Evolutionary conservation across 2,113 vertebrate genomes (phyloP).

Genomic region (Gobio gobio): DNA sequence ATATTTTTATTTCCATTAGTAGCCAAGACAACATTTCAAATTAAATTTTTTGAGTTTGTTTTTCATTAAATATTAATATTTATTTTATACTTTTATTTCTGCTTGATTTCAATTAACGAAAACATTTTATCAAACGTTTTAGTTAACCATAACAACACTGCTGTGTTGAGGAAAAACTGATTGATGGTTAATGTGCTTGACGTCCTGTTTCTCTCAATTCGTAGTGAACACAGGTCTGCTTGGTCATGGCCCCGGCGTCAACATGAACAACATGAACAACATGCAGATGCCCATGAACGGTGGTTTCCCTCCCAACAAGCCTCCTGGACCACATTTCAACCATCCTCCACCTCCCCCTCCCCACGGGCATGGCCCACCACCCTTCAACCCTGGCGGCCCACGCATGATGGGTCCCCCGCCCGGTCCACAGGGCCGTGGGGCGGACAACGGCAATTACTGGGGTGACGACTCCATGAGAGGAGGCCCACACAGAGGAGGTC

Average conservation of each 20-base stretch:
- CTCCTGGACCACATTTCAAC: conserved; percentile 80
- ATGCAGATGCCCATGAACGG: conserved; percentile 85
- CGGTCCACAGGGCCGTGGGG: conserved; percentile 73
- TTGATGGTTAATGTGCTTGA: not conserved
- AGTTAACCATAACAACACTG: not conserved
- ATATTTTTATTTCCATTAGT: too few relatives aligned
- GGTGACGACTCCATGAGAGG: conserved; percentile 88
- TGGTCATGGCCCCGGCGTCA: conserved; percentile 82
- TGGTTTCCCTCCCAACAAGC: conserved; percentile 84
- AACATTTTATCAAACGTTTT: not conserved
- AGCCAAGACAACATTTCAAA: too few relatives aligned
- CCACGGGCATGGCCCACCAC: conserved; percentile 80
- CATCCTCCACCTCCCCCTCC: conserved; percentile 81
- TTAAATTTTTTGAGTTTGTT: not conserved
- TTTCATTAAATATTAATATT: not conserved
- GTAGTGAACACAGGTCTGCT: conserved; percentile 80
- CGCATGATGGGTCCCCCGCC: conserved; percentile 89
- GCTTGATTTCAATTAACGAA: not conserved
- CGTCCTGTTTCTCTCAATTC: not conserved
- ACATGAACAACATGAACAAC: conserved; percentile 73
- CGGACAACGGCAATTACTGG: conserved; percentile 85
- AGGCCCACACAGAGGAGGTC: conserved; percentile 77
- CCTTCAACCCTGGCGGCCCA: conserved; percentile 72
- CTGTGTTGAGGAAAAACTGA: not conserved
- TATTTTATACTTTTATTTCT: not conserved